Evolutionary conservation across 2,113 vertebrate genomes (phyloP), one percentile per base, ranked within the genome.

Genomic region (Vicugna pacos): DNA sequence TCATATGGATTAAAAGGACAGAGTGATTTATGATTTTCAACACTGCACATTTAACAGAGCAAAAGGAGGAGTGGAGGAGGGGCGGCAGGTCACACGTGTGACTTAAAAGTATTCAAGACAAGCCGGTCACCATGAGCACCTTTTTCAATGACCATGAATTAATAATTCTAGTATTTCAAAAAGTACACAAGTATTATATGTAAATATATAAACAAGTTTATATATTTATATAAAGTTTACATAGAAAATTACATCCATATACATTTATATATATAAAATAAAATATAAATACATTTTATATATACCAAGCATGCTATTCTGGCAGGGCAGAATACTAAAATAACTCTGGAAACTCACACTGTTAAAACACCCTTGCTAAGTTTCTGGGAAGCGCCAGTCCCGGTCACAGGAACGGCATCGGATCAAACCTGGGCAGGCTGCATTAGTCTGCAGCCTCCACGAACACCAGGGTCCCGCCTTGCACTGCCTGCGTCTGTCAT

Each of bases 401-500:
- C 0, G 26, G 52, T 72, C 95, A 76, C 20, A 86, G 69, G 79
- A 93, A 75, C 30, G 30, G 94, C 95, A 89, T 22, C 0, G 4
- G 30, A 87, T 96, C 73, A 97, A 95, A 93, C 30, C 54, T 5
- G n/a, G 52, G 73, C 85, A 93, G 95, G 73, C 16, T 86, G 82
- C 86, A 76, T 93, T 96, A 85, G 97, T 96, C 88, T 94, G 94
- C 32, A 65, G 85, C 62, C 56, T 93, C 72, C 42, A 70, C 76
- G 91, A 96, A 89, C 82, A 94, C 79, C 46, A 95, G 46, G 46
- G 54, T 75, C 46, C 83, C 62, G 42, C 50, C 60, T 67, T 93
- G 83, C 60, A 96, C 32, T 86, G 64, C 38, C n/a, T 60, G 35
- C 82, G 65, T 96, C 93, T 96, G 58, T 97, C 89, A 94, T 60